Percentiles rank a stretch among this genome's conserved stretches.
These are phyloP conservation scores for Tetragonisca angustula DNA, from an alignment of 2,888 invertebrate species.

Conservation along the genomic window DNA sequence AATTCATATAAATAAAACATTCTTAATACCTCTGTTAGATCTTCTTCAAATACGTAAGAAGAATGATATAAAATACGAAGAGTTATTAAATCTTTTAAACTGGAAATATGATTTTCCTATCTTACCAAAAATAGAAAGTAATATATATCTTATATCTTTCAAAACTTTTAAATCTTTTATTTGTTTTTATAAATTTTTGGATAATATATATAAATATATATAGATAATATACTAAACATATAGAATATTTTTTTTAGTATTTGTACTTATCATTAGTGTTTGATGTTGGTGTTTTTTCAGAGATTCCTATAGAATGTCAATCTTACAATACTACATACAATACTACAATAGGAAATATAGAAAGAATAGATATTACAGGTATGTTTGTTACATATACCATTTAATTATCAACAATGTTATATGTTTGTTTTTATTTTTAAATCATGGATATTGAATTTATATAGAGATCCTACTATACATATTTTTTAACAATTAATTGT, in stretches of 20 bases:
- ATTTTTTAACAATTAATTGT: no score
- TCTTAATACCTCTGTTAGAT: slow-evolving; percentile 56
- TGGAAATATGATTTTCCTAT: slow-evolving; percentile 66
- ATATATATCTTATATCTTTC: slow-evolving; percentile 4
- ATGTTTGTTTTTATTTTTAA: no score
- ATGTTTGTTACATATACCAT: neutral
- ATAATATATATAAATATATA: neutral
- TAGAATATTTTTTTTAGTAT: neutral
- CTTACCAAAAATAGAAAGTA: slow-evolving; percentile 63
- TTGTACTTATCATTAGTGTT: slow-evolving; percentile 8
- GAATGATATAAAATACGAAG: slow-evolving; percentile 56
- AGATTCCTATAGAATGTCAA: slow-evolving; percentile 32
- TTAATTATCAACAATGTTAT: slow-evolving; percentile 4
- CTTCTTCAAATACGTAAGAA: slow-evolving; percentile 53
- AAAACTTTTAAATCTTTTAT: neutral
- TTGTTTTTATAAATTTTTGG: neutral
- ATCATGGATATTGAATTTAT: neutral
- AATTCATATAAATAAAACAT: slow-evolving; percentile 40
- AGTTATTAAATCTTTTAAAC: slow-evolving; percentile 65
- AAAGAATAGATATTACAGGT: slow-evolving; percentile 24
- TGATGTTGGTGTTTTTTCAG: slow-evolving; percentile 34
- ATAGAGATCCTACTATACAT: no score
- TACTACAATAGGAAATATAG: slow-evolving; percentile 37
- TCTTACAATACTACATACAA: slow-evolving; percentile 43
- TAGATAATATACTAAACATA: neutral